Base-by-base conservation (phyloP, 2,797 vertebrate species). In the Acipenser ruthenus region DNA sequence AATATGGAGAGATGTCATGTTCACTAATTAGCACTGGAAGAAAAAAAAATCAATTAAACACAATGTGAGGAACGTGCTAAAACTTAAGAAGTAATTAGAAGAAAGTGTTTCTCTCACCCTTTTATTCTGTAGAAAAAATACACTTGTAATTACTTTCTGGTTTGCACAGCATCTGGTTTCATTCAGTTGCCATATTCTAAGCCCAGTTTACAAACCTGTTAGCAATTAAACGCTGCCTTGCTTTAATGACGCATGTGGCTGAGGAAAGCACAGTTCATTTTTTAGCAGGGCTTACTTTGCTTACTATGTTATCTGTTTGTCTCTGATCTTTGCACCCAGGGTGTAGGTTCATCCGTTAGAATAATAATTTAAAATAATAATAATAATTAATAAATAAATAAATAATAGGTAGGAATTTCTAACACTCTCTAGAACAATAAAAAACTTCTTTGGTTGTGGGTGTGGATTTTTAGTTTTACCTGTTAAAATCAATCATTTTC, bases 1-100 rank as follows among this genome's bases (percentile, higher is more conserved):
- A 68, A 50, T 58, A 55, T 49, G 64, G 13, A 13, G 65, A 59
- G 10, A 64, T 71, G 64, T 67, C 71, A 64, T 71, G 64, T 67
- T 71, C 9, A 62, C 60, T 62, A 50, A n/a, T 10, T 64, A 65
- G 60, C 23, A 23, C 4, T 51, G 7, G 6, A 13, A 52, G 23
- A 50, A 18, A 8, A 52, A 6, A 15, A 13, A 52, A 65, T 53
- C 15, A 9, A 49, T 12, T 6, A 64, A 13, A 50, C 7, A 5
- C 49, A 64, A 9, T 64, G 11, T 12, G 10, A 11, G 23, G 49
- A 66, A 50, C 12, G 8, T 53, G 51, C 2, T 53, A 53, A 53
- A 53, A 8, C 51, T 8, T 53, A 53, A 53, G 8, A 9, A 9
- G 12, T 53, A 53, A 53, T 53, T 53, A 12, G 8, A 53, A 53